phyloP scores from a whole-genome alignment of 1,140 invertebrate species.

The Lordiphosa mommai region DNA sequence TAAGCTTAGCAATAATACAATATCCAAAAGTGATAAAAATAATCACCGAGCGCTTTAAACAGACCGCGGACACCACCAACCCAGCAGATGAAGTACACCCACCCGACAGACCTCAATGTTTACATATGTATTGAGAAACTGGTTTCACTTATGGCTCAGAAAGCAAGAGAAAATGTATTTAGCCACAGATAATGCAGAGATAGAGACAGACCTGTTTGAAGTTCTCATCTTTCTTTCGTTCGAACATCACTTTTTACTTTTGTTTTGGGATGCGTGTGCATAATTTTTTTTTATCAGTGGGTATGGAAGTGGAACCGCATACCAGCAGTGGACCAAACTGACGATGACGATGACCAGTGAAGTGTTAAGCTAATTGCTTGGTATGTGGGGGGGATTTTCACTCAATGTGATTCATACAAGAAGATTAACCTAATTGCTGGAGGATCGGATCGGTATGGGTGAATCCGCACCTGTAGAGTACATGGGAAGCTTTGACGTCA shows the following conservation, averaged over 20 bases:
- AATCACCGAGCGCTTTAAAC: neutral
- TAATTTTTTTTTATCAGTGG: conserved; percentile 51
- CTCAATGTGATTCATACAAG: conserved; percentile 3
- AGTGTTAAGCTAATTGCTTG: conserved; percentile 15
- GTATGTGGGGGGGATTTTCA: neutral
- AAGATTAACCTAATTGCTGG: conserved; percentile 3
- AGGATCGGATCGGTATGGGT: neutral
- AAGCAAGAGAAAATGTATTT: conserved; percentile 56
- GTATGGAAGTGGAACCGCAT: conserved; percentile 41
- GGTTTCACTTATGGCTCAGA: conserved; percentile 54
- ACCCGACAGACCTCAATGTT: conserved; percentile 5
- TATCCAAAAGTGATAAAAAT: neutral
- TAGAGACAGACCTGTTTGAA: conserved; percentile 49
- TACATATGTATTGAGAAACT: conserved; percentile 33
- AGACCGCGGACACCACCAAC: neutral
- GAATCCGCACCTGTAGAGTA: conserved; percentile 3
- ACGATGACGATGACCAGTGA: conserved; percentile 16
- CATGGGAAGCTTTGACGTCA: conserved; percentile 4
- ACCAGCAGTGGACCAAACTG: neutral
- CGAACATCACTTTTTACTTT: conserved; percentile 35
- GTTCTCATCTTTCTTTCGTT: conserved; percentile 15
- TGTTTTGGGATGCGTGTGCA: conserved; percentile 61
- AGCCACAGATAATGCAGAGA: conserved; percentile 5
- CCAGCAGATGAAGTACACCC: neutral
- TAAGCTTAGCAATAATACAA: conserved; percentile 13